Conservation (phyloP, 2,888 invertebrate species). For the Barypeithes pellucidus region DNA sequence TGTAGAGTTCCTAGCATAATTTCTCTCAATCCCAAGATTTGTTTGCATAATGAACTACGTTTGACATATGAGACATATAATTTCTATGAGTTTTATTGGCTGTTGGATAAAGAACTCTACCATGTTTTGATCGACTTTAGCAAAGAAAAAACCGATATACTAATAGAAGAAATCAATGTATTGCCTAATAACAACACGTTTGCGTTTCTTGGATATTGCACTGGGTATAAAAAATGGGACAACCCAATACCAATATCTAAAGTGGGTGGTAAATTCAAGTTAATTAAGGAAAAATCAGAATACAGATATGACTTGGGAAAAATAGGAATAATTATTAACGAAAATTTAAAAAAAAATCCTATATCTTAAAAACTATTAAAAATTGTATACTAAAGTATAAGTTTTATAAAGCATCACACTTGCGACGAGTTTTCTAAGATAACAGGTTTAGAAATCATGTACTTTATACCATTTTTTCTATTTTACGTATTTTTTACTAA, state of each 20-base stretch:
- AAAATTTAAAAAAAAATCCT: too few species aligned
- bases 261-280: constrained; percentile 3
- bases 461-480: too few species aligned
- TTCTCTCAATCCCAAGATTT: too few species aligned
- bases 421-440: too few species aligned
- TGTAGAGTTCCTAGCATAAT: neutral
- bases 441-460: too few species aligned
- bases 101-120: constrained; percentile 5
- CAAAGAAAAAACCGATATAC: constrained; percentile 8
- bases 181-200: constrained; percentile 8
- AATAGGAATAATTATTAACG: neutral
- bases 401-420: too few species aligned
- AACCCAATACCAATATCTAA: neutral
- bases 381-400: too few species aligned
- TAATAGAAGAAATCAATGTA: constrained; percentile 11
- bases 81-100: constrained; percentile 20
- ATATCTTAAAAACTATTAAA: too few species aligned
- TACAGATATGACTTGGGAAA: neutral
- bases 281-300: neutral
- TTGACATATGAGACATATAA: neutral
- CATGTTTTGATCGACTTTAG: constrained; percentile 2
- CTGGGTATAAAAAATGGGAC: constrained; percentile 12
- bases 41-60: neutral
- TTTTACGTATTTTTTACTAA: too few species aligned
- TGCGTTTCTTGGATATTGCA: constrained; percentile 5